A percentile compares a stretch with the other conserved stretches of the same genome.
Evolutionary conservation across 2,888 invertebrate genomes (phyloP).

Genomic region (Nomada goodeniana): DNA sequence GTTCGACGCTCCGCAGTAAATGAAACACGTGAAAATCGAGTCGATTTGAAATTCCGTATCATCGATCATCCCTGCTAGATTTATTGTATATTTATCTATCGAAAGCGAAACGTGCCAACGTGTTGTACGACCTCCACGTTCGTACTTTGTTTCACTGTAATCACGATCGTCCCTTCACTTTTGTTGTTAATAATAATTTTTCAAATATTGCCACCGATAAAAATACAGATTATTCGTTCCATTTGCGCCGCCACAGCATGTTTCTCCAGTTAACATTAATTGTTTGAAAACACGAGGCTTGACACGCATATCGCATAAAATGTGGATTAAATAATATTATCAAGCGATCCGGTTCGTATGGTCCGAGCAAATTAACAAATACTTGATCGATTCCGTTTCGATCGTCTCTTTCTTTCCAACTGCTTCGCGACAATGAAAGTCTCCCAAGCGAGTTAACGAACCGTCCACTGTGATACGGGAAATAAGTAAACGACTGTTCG

Average conservation of each 20-base stretch:
- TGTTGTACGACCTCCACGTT: background rate
- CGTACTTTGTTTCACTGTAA: too few species aligned
- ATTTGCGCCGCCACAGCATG: too few species aligned
- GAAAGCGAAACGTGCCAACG: background rate
- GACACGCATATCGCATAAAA: too few species aligned
- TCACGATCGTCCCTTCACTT: too few species aligned
- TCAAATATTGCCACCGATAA: too few species aligned
- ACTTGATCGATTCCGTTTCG: background rate
- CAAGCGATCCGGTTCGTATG: too few species aligned
- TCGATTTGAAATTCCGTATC: background rate
- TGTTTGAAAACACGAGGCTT: too few species aligned
- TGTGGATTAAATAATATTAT: too few species aligned
- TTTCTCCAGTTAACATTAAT: too few species aligned
- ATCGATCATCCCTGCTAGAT: background rate
- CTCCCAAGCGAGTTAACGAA: constrained; percentile 17
- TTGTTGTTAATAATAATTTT: too few species aligned
- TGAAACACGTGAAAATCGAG: background rate
- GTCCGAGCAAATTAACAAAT: background rate
- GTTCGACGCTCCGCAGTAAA: background rate
- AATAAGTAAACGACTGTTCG: constrained; percentile 18
- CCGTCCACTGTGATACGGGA: constrained; percentile 4
- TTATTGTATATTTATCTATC: background rate
- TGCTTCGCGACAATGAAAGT: background rate
- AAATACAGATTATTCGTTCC: too few species aligned
- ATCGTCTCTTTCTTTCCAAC: background rate